phyloP scores from a whole-genome alignment of 2,797 vertebrate species.

The Botia kubotai region DNA sequence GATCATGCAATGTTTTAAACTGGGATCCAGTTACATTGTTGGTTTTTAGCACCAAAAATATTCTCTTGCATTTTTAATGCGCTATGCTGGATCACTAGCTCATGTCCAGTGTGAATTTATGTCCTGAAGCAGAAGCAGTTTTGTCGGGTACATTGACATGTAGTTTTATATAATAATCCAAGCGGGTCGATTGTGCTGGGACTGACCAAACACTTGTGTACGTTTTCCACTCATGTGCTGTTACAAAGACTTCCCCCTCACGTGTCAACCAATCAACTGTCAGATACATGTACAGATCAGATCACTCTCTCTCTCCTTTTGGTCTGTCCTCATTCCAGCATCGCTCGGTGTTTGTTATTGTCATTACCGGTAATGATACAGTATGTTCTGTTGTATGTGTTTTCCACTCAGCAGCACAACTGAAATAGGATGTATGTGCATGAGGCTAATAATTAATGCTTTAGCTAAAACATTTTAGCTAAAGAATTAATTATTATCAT shows the following conservation, averaged over 20 bases:
- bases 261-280: conserved; percentile 58
- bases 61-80: too few relatives aligned
- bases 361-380: conserved; percentile 58
- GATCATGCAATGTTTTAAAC: too few relatives aligned
- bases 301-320: too few relatives aligned
- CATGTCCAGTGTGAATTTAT: too few relatives aligned
- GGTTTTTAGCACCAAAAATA: too few relatives aligned
- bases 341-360: conserved; percentile 26
- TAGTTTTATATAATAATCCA: conserved; percentile 61
- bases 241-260: conserved; percentile 59
- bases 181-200: conserved; percentile 56
- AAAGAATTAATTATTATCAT: too few relatives aligned
- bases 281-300: not conserved
- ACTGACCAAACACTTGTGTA: conserved; percentile 66
- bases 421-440: not conserved
- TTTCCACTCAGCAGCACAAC: conserved; percentile 67
- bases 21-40: too few relatives aligned
- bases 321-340: too few relatives aligned
- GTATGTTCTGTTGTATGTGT: conserved; percentile 62
- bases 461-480: too few relatives aligned
- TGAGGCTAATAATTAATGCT: too few relatives aligned
- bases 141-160: not conserved
- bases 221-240: conserved; percentile 56
- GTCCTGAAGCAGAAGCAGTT: not conserved
- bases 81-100: too few relatives aligned